Evolutionary conservation across 2,888 invertebrate species (phyloP), one percentile per base, ranked within the genome.

Genomic region (Morpho deidamia): DNA sequence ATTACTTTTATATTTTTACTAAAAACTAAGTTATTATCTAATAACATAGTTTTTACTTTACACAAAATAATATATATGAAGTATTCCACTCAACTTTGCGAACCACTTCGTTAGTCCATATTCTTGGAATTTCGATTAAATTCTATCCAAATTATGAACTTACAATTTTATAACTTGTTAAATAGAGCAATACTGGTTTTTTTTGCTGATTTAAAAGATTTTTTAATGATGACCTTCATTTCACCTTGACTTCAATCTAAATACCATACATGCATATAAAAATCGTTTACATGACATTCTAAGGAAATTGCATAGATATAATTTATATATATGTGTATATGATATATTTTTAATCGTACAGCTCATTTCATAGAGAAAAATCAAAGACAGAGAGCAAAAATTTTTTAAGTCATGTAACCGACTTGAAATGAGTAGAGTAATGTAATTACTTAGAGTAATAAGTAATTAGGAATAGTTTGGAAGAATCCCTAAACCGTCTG

Each of bases 221-320:
- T 23, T 14, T 50, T n/a, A 32, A 10, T n/a, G 11, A 10, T 51
- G 23, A 45, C 35, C 11, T 34, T 41, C 11, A 40, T 46, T 46
- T 37, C 37, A 42, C 41, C 34, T 43, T 47, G 39, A 45, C 40
- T 38, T 59, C 43, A 51, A 52, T 60, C 60, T 58, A 58, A 59
- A 59, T 58, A 52, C 54, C 41, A 48, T 23, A 56, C 50, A 53
- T 56, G 63, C 43, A 53, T 51, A 58, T 42, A 14, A 51, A 49
- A 43, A 44, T 58, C 46, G 56, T 59, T 60, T 56, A 55, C 40
- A 58, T 60, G 60, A 62, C 48, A 60, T 60, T 37, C 58, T 54
- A 50, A 58, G 65, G 66, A 67, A 71, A 72, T 73, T 71, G 70
- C 77, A 78, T 81, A 79, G 62, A 80, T 79, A 78, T 66, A 35